A percentile compares a stretch with the other conserved stretches of the same genome.
These are phyloP conservation scores for Chloropsis cyanopogon DNA, from an alignment of 2,113 vertebrate species.

Conservation along the genomic window DNA sequence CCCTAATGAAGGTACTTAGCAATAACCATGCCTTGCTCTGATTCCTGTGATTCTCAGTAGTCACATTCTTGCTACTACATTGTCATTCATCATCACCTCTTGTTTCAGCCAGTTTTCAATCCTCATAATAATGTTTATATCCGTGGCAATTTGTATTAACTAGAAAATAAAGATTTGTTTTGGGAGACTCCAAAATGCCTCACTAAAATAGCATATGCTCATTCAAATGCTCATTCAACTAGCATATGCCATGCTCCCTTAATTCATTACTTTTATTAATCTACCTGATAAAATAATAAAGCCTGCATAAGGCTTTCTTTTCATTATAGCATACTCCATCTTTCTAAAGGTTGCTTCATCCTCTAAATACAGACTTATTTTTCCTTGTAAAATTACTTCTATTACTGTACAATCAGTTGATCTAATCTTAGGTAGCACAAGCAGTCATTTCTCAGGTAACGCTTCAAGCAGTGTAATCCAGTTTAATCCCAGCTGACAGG, in stretches of 20 bases:
- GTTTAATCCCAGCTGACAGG: not conserved
- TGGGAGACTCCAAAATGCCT: not conserved
- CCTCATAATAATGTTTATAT: not conserved
- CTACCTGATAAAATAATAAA: not conserved
- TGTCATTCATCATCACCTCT: constrained; percentile 22
- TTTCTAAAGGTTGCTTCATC: not conserved
- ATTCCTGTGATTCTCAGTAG: not conserved
- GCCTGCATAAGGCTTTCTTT: not conserved
- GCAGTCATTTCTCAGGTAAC: constrained; percentile 28
- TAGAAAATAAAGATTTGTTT: not conserved
- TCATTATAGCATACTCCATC: not conserved
- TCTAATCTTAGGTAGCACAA: constrained; percentile 10
- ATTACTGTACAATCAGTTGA: not conserved
- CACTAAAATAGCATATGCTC: not conserved
- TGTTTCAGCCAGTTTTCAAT: not conserved
- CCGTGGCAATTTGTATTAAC: not conserved
- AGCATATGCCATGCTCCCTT: not conserved
- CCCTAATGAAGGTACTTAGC: not conserved
- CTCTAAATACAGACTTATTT: not conserved
- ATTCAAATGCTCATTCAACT: not conserved
- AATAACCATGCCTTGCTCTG: not conserved
- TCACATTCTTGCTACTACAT: not conserved
- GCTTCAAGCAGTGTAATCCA: not conserved
- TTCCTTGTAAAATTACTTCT: not conserved
- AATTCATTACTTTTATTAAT: constrained; percentile 1